Evolutionary conservation across 2,113 vertebrate genomes (phyloP).

Genomic region (Xyrauchen texanus): DNA sequence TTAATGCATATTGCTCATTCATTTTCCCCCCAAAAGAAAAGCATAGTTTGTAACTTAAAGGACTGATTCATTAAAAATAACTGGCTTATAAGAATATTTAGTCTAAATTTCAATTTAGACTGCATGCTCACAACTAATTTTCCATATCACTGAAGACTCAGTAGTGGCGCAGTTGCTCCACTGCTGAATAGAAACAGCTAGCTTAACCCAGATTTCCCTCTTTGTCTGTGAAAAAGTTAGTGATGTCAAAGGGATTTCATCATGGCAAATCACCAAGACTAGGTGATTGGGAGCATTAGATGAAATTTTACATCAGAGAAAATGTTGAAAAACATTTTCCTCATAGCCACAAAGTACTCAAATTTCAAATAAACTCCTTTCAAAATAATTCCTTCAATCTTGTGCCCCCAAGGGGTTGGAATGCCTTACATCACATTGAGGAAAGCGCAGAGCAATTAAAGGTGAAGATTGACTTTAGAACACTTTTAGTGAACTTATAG

Average conservation of each 20-base stretch:
- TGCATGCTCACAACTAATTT: no score
- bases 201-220: no score
- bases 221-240: neutral
- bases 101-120: no score
- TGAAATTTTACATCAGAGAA: conserved; percentile 17
- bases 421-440: conserved; percentile 9
- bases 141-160: no score
- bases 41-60: no score
- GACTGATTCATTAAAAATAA: no score
- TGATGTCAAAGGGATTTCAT: conserved; percentile 14
- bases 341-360: neutral
- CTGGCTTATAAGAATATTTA: no score
- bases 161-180: no score
- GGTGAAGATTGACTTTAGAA: neutral
- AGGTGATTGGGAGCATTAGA: conserved; percentile 12
- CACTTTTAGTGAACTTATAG: neutral
- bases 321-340: conserved; percentile 6
- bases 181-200: no score
- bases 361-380: conserved; percentile 1
- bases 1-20: no score
- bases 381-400: neutral
- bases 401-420: neutral
- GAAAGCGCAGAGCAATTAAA: neutral
- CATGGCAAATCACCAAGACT: neutral
- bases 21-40: no score